Percentiles rank a stretch among this genome's conserved stretches.
Evolutionary conservation across 2,113 vertebrate species (phyloP).

Genomic region (Coturnix japonica): DNA sequence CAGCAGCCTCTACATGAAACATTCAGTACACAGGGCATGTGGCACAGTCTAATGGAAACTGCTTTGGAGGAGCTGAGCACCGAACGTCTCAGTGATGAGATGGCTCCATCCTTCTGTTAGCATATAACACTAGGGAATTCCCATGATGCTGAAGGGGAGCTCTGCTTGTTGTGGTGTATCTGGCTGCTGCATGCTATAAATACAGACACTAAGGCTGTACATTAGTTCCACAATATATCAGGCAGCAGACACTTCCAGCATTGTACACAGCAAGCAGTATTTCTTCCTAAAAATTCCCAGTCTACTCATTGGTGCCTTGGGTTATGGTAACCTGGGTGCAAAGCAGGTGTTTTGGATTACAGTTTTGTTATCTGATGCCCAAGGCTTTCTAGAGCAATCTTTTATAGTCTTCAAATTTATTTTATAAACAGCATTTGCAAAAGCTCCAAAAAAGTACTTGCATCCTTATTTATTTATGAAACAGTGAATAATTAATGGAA

Average conservation of each 20-base stretch:
- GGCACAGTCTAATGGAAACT: neutral
- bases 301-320: neutral
- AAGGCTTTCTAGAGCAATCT: neutral
- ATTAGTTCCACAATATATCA: neutral
- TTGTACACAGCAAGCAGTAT: neutral
- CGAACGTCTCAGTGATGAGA: neutral
- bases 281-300: neutral
- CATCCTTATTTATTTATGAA: neutral
- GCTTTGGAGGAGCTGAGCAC: neutral
- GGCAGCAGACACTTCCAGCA: neutral
- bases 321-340: neutral
- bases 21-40: neutral
- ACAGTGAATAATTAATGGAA: neutral
- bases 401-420: neutral
- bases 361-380: neutral
- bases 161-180: neutral
- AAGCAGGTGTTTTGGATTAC: neutral
- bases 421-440: neutral
- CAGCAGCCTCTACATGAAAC: neutral
- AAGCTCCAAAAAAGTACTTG: neutral
- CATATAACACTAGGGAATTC: neutral
- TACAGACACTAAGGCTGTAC: neutral
- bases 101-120: slow-evolving; percentile 12
- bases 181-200: neutral
- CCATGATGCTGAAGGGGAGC: neutral